Base-by-base conservation (phyloP, 2,113 vertebrate genomes). In the Noctilio leporinus region DNA sequence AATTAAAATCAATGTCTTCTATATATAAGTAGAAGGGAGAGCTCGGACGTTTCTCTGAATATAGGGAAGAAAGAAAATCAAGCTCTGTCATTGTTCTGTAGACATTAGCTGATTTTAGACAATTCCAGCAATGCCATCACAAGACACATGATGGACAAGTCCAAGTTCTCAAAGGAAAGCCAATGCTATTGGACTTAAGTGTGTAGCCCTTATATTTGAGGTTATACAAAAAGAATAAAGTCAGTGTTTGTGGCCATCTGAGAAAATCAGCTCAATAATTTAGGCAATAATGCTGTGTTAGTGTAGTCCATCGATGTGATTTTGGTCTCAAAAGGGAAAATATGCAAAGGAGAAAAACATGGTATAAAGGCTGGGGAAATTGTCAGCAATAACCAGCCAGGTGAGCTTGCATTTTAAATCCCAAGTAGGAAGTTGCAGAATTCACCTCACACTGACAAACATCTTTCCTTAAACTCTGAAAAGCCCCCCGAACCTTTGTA, bases 21-120 rank as follows among this genome's bases (percentile, higher is more conserved):
- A 78, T 90, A 47, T 53, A 0, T 24, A 78, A 45, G 17, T 15
- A 49, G 17, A 91, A 96, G 19, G 53, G 53, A 55, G 28, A 93
- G 86, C n/a, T 76, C 64, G 30, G 78, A 62, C n/a, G 1, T 91
- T 88, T 86, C 49, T 94, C 93, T 96, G 88, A 69, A 35, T 53
- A 40, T 33, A 86, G 22, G 8, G 65, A 53, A 62, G 19, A 85
- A 94, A 96, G 86, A 91, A 94, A 93, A 62, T 53, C 73, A 80
- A 80, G n/a, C 38, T 83, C 76, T 92, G 84, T n/a, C 30, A 55
- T 55, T 82, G 62, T 92, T 91, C 78, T 53, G 53, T 64, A 96
- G 86, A 73, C 95, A 76, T 85, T 77, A 77, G 77, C 69, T 43
- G 55, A 83, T 70, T 91, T 86, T 35, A 83, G 73, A 35, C 24